phyloP scores from a whole-genome alignment of 2,113 vertebrate genomes.

The Nothobranchius kuhntae region DNA sequence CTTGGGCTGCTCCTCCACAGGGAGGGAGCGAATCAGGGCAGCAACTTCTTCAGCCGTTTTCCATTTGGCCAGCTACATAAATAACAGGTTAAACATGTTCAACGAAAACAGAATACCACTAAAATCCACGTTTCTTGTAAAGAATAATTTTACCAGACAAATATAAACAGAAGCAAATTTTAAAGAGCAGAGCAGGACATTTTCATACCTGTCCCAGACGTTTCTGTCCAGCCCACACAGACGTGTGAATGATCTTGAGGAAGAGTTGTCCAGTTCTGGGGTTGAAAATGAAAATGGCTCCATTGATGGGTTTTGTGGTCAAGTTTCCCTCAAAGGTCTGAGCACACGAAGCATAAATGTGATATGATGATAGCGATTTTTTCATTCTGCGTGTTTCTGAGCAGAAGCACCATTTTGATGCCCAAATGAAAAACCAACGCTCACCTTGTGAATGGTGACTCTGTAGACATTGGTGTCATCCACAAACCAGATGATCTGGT shows the following conservation, averaged over 20 bases:
- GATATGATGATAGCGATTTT: neutral
- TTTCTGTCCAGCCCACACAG: constrained; percentile 99
- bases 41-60: constrained; percentile 99
- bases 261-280: constrained; percentile 98
- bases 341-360: neutral
- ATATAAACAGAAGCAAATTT: too few species aligned
- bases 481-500: constrained; percentile 99
- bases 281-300: constrained; percentile 99
- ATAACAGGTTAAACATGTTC: neutral
- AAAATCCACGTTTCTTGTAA: fast-evolving
- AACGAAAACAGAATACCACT: neutral
- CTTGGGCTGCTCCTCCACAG: constrained; percentile 98
- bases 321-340: constrained; percentile 99
- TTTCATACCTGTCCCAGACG: constrained; percentile 92
- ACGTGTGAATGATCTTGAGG: constrained; percentile 99
- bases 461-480: constrained; percentile 99
- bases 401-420: neutral
- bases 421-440: constrained; percentile 8
- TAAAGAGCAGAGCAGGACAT: neutral
- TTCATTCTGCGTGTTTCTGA: neutral
- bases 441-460: constrained; percentile 98
- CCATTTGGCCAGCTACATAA: constrained; percentile 93
- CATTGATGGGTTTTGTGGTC: constrained; percentile 99
- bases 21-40: constrained; percentile 94
- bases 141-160: too few species aligned